These are phyloP conservation scores for Isichthys henryi DNA, from an alignment of 2,113 vertebrate genomes.

Conservation along the genomic window DNA sequence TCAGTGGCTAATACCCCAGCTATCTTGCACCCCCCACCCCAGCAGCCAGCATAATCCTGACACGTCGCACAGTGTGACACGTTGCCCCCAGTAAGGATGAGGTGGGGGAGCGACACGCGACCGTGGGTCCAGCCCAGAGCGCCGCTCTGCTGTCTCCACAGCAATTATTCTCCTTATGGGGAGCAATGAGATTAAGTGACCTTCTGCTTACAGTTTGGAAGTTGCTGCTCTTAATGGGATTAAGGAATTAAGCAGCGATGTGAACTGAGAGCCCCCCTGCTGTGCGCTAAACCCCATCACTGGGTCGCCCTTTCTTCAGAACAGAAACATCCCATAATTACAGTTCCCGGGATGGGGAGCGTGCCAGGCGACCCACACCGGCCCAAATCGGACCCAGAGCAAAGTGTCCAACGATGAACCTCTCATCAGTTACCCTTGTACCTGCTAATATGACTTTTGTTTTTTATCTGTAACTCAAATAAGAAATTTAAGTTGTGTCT, in stretches of 20 bases:
- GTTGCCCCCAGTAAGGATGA: too few relatives aligned
- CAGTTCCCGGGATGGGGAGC: not conserved
- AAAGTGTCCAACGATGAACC: not conserved
- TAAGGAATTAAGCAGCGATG: conserved; percentile 37
- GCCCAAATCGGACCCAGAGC: not conserved
- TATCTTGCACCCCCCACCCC: not conserved
- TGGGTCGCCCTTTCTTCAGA: conserved; percentile 19
- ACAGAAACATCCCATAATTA: conserved; percentile 12
- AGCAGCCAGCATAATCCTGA: not conserved
- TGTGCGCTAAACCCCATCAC: conserved; percentile 29
- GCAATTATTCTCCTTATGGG: conserved; percentile 47
- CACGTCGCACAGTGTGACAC: not conserved
- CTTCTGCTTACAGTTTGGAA: conserved; percentile 47
- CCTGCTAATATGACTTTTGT: not conserved
- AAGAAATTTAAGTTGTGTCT: not conserved
- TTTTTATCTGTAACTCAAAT: not conserved
- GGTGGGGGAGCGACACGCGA: not conserved
- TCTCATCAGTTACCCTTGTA: not conserved
- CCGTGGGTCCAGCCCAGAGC: conserved; percentile 39
- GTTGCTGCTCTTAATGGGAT: conserved; percentile 56
- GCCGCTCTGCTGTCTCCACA: conserved; percentile 50
- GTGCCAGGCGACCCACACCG: not conserved
- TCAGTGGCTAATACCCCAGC: not conserved
- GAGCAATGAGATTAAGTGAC: conserved; percentile 54
- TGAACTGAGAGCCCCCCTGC: conserved; percentile 22